These are phyloP conservation scores for Phyllopteryx taeniolatus DNA, from an alignment of 2,113 vertebrate species.

Conservation along the genomic window DNA sequence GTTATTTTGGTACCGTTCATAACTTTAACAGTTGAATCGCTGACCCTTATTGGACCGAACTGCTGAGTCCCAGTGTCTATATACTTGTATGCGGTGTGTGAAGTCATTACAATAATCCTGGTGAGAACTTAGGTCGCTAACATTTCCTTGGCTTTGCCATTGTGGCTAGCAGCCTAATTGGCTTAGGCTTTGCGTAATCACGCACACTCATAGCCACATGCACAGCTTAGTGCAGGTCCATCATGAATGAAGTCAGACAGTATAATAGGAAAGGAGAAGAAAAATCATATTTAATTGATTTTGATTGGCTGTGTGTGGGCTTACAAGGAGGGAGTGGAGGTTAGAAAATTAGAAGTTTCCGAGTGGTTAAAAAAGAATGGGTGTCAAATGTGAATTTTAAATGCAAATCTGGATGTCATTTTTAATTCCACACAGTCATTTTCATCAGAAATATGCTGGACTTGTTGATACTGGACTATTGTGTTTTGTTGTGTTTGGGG, in stretches of 20 bases:
- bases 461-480: not conserved
- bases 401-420: constrained; percentile 25
- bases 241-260: constrained; percentile 43
- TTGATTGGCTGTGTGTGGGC: constrained; percentile 41
- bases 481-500: constrained; percentile 23
- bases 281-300: constrained; percentile 61
- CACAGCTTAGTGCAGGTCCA: constrained; percentile 43
- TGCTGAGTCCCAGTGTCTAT: not conserved
- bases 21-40: not conserved
- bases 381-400: constrained; percentile 14
- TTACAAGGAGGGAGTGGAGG: not conserved
- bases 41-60: not conserved
- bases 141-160: constrained; percentile 46
- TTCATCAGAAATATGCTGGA: constrained; percentile 18
- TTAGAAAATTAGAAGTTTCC: not conserved
- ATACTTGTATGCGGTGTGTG: constrained; percentile 1
- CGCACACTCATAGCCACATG: constrained; percentile 10
- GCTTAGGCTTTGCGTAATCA: constrained; percentile 39
- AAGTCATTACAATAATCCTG: constrained; percentile 46
- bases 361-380: not conserved
- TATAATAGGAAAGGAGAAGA: constrained; percentile 44
- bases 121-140: constrained; percentile 42
- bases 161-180: constrained; percentile 57
- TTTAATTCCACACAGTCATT: constrained; percentile 23
- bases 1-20: not conserved